These are phyloP conservation scores for Stichodactyla mertensii DNA, from an alignment of 64 coral and sea anemone genomes.

Conservation along the genomic window DNA sequence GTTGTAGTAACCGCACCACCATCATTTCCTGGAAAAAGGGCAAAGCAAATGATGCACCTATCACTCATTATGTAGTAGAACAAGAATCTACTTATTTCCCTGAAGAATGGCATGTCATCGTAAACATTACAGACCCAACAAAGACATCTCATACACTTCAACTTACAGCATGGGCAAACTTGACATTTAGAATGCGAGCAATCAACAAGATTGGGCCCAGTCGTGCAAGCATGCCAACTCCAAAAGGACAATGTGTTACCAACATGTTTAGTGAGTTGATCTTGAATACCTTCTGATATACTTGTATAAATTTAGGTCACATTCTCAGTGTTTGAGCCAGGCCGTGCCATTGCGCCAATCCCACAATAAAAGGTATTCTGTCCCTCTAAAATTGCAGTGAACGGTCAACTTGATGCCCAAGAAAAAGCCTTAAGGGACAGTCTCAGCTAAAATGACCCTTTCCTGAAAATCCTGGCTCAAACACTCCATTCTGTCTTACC, in stretches of 20 bases:
- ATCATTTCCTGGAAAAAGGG: conserved; percentile 44
- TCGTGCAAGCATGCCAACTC: conserved; percentile 53
- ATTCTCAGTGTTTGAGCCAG: too few relatives aligned
- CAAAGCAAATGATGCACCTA: conserved; percentile 30
- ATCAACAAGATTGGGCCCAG: conserved; percentile 73
- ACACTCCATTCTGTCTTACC: too few relatives aligned
- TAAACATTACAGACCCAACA: conserved; percentile 39
- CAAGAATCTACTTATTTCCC: conserved; percentile 52
- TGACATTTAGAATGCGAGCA: conserved; percentile 62
- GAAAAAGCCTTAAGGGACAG: too few relatives aligned
- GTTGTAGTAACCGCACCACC: conserved; percentile 34
- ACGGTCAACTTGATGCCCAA: too few relatives aligned
- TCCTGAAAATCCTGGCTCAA: too few relatives aligned
- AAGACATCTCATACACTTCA: conserved; percentile 36
- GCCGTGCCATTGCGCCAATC: too few relatives aligned
- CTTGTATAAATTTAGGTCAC: too few relatives aligned
- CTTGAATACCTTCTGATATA: neutral
- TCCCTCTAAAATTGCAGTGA: too few relatives aligned
- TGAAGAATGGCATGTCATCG: conserved; percentile 33
- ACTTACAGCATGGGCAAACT: conserved; percentile 35
- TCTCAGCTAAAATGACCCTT: too few relatives aligned
- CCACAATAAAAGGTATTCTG: too few relatives aligned
- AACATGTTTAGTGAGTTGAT: neutral
- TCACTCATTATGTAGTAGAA: conserved; percentile 62
- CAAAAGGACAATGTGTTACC: conserved; percentile 13